phyloP scores from a whole-genome alignment of 35 echinoderm and acorn worm genomes.

The Apostichopus japonicus region DNA sequence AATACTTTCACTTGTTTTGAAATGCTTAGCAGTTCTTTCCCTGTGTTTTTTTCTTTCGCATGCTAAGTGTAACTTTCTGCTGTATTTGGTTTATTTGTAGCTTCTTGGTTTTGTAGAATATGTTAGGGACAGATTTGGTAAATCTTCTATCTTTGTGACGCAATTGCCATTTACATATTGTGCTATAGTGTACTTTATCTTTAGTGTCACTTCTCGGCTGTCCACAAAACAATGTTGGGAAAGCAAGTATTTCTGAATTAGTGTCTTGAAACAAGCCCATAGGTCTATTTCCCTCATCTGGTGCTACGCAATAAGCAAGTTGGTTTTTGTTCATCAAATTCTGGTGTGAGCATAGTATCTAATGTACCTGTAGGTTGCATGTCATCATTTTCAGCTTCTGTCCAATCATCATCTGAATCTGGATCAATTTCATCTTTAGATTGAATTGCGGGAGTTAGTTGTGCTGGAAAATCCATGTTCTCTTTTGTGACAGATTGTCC shows the following conservation, averaged over 20 bases:
- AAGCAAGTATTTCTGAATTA: constrained; percentile 45
- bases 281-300: constrained; percentile 52
- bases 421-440: not conserved
- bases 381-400: not conserved
- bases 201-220: not conserved
- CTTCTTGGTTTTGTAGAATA: no score
- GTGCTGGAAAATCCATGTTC: not conserved
- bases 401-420: constrained; percentile 11
- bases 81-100: no score
- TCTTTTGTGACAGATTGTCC: not conserved
- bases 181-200: constrained; percentile 26
- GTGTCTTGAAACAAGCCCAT: constrained; percentile 50
- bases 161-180: constrained; percentile 23
- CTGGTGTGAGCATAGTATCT: constrained; percentile 44
- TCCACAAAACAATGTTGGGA: constrained; percentile 57
- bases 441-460: not conserved
- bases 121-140: no score
- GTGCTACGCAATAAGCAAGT: constrained; percentile 21
- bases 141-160: no score
- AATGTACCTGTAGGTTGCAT: constrained; percentile 8
- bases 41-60: no score
- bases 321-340: not conserved
- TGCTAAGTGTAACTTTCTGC: no score
- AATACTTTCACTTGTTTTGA: constrained; percentile 32
- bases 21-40: no score